A percentile compares a stretch with the other conserved stretches of the same genome.
These are phyloP conservation scores for Saccopteryx bilineata DNA, from an alignment of 2,113 vertebrate species.

Conservation along the genomic window DNA sequence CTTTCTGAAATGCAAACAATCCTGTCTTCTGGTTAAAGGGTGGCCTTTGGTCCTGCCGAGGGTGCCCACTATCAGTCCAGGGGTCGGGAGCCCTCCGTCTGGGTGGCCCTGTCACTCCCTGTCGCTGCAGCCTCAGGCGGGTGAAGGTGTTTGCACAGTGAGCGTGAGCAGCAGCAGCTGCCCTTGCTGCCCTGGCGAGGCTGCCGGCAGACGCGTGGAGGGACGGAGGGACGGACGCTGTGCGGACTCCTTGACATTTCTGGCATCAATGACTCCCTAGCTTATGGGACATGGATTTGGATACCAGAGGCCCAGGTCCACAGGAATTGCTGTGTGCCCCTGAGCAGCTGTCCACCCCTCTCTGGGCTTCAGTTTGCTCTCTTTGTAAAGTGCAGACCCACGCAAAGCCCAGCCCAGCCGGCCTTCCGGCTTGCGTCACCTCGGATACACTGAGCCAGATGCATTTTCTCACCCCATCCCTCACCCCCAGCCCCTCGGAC, in stretches of 20 bases:
- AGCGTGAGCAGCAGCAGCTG: accelerated
- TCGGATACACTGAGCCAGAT: not conserved
- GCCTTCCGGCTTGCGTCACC: accelerated
- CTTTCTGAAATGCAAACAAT: not conserved
- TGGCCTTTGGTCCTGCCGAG: not conserved
- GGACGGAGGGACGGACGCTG: not conserved
- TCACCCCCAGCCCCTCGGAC: not conserved
- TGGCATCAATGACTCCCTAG: accelerated
- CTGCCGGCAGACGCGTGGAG: not conserved
- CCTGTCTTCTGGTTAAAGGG: not conserved
- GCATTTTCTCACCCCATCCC: not conserved
- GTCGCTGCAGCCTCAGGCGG: accelerated
- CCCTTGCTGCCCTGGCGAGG: not conserved
- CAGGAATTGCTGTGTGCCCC: not conserved
- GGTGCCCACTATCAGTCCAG: accelerated
- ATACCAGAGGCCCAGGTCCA: not conserved
- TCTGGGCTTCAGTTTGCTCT: not conserved
- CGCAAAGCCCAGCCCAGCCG: not conserved
- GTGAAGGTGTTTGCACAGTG: accelerated
- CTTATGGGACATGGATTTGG: accelerated
- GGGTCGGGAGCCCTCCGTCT: not conserved
- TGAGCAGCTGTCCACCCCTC: not conserved
- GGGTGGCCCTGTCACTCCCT: not conserved
- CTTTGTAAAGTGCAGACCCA: not conserved
- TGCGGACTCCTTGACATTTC: accelerated